Evolutionary conservation across 2,113 vertebrate species (phyloP).

Genomic region (Upupa epops): DNA sequence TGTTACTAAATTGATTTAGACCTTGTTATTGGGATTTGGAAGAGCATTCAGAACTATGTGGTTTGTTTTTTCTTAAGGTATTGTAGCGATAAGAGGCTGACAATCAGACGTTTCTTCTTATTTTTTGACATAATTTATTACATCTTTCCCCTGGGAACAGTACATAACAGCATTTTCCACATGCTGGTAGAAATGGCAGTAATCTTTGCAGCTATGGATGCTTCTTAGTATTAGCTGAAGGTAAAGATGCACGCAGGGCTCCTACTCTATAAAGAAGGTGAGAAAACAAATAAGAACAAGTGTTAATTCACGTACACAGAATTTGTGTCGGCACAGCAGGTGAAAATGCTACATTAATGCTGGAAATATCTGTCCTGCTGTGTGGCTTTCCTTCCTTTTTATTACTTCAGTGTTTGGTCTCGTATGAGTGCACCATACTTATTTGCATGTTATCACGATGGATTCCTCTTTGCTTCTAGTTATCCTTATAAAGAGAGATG

Average conservation of each 20-base stretch:
- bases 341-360: slow-evolving; percentile 39
- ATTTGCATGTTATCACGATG: slow-evolving; percentile 44
- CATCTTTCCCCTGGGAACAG: neutral
- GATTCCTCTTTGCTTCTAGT: slow-evolving; percentile 11
- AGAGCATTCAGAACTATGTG: neutral
- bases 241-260: neutral
- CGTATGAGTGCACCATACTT: slow-evolving; percentile 40
- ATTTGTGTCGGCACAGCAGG: slow-evolving; percentile 41
- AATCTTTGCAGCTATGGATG: slow-evolving; percentile 22
- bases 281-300: slow-evolving; percentile 67
- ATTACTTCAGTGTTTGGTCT: slow-evolving; percentile 32
- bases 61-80: neutral
- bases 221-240: slow-evolving; percentile 30
- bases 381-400: slow-evolving; percentile 53
- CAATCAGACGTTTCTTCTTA: neutral
- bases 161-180: slow-evolving; percentile 3
- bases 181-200: slow-evolving; percentile 1
- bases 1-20: neutral
- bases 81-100: neutral
- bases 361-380: slow-evolving; percentile 50
- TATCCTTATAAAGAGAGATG: slow-evolving; percentile 24
- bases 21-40: neutral
- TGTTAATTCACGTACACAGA: slow-evolving; percentile 53
- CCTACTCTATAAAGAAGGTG: slow-evolving; percentile 40
- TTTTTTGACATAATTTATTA: slow-evolving; percentile 25